phyloP scores from a whole-genome alignment of 2,888 invertebrate species.

The Idaea aversata region DNA sequence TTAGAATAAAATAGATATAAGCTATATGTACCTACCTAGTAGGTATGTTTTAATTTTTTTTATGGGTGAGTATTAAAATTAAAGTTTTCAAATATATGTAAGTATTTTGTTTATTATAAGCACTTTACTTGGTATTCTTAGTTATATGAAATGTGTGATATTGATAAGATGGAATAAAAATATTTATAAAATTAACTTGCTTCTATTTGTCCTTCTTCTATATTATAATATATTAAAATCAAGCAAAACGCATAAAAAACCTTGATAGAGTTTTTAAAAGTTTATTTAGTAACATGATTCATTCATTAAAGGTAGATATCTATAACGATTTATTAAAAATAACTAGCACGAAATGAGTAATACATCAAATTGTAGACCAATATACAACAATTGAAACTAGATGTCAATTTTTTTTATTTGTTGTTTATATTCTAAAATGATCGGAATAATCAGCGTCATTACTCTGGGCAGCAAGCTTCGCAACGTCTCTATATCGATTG shows the following conservation, averaged over 20 bases:
- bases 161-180: background rate
- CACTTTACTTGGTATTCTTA: background rate
- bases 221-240: no score
- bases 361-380: background rate
- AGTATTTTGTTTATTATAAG: background rate
- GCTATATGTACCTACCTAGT: background rate
- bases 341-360: background rate
- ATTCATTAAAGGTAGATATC: no score
- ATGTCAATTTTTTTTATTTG: background rate
- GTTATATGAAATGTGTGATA: background rate
- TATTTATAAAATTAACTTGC: background rate
- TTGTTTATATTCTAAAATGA: conserved; percentile 11
- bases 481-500: conserved; percentile 49
- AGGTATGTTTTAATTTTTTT: no score
- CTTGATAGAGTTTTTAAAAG: background rate
- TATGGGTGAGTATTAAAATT: no score
- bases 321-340: no score
- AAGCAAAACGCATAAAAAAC: no score
- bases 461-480: conserved; percentile 45
- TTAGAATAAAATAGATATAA: background rate
- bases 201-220: background rate
- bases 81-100: background rate
- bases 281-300: no score
- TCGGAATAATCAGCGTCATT: conserved; percentile 51
- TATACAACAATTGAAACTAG: background rate